Percentiles rank a stretch among this genome's conserved stretches.
Evolutionary conservation across 2,888 invertebrate species (phyloP).

Genomic region (Amphimallon solstitiale): DNA sequence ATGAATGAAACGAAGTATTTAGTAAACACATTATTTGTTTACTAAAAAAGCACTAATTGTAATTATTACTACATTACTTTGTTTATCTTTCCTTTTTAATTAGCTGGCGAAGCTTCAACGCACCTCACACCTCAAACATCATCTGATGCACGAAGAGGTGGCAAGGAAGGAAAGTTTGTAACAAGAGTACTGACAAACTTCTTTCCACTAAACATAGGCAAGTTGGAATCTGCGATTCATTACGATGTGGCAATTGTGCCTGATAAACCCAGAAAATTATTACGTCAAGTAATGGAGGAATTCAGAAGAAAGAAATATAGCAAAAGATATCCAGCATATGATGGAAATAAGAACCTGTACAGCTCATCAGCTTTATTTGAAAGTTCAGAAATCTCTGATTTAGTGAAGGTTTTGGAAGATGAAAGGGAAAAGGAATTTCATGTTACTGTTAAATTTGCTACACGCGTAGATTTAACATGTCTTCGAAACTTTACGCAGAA

Average conservation of each 20-base stretch:
- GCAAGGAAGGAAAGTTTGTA: constrained; percentile 60
- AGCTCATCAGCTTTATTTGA: constrained; percentile 62
- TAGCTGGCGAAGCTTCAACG: constrained; percentile 13
- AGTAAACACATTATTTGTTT: too few relatives aligned
- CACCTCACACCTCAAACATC: background rate
- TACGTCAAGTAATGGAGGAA: constrained; percentile 62
- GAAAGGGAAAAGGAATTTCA: constrained; percentile 58
- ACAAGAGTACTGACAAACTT: constrained; percentile 71
- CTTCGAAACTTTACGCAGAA: constrained; percentile 49
- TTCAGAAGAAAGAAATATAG: constrained; percentile 59
- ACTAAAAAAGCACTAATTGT: too few relatives aligned
- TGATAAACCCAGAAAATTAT: constrained; percentile 74
- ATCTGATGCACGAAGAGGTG: constrained; percentile 47
- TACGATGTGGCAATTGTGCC: constrained; percentile 84
- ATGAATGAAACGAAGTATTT: too few relatives aligned
- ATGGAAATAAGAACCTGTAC: constrained; percentile 77
- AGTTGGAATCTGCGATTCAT: constrained; percentile 69
- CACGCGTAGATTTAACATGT: constrained; percentile 66
- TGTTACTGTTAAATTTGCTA: constrained; percentile 67
- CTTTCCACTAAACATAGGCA: constrained; percentile 65
- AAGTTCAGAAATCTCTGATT: constrained; percentile 49
- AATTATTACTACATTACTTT: too few relatives aligned
- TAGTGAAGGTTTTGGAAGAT: constrained; percentile 53
- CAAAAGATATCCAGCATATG: constrained; percentile 72
- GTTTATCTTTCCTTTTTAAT: constrained; percentile 1